Percentiles rank a stretch among this genome's conserved stretches.
Evolutionary conservation across 2,797 vertebrate genomes (phyloP).

Genomic region (Hydrophis major): DNA sequence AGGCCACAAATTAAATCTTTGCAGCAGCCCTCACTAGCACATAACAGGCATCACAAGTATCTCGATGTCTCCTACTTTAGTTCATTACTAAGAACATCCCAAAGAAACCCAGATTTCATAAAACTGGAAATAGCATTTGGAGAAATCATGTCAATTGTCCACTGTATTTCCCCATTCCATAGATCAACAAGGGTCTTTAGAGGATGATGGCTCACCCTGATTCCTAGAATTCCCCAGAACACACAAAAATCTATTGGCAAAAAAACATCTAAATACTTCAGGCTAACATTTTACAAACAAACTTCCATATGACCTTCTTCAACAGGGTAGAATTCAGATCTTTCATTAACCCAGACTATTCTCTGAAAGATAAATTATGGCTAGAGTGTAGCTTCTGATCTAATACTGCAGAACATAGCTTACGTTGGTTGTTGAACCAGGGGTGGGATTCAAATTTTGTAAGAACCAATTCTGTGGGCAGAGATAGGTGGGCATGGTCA

Average conservation of each 20-base stretch:
- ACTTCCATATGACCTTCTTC: background rate
- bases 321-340: background rate
- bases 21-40: background rate
- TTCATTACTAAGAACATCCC: background rate
- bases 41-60: background rate
- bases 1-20: background rate
- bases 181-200: background rate
- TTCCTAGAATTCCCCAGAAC: background rate
- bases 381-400: background rate
- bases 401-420: background rate
- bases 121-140: background rate
- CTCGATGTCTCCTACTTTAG: background rate
- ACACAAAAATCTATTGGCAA: background rate
- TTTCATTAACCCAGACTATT: background rate
- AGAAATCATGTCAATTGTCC: background rate
- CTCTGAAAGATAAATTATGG: background rate
- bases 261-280: background rate
- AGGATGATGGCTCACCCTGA: background rate
- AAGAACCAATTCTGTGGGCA: too few relatives aligned
- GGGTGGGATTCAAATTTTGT: too few relatives aligned
- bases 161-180: background rate
- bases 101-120: background rate
- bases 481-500: too few relatives aligned
- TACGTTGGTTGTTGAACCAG: background rate
- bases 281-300: background rate